These are phyloP conservation scores for Meloe dianella DNA, from an alignment of 2,888 invertebrate species.

Conservation along the genomic window DNA sequence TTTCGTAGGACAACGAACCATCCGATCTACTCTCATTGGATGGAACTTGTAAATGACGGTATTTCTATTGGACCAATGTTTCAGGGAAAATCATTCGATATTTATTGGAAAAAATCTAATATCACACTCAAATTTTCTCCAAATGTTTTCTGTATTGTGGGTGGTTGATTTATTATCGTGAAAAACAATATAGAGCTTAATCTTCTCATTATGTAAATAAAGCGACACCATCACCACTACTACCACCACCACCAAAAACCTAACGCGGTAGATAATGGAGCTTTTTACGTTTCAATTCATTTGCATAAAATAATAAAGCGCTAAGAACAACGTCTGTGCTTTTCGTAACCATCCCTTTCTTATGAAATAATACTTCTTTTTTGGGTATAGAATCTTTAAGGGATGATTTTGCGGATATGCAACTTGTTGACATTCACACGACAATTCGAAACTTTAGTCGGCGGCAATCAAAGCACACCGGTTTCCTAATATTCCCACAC, in stretches of 20 bases:
- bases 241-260: background rate
- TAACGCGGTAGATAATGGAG: background rate
- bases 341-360: background rate
- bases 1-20: background rate
- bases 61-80: background rate
- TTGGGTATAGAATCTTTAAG: background rate
- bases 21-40: background rate
- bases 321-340: background rate
- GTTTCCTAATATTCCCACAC: background rate
- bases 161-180: constrained; percentile 24
- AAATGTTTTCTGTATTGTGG: background rate
- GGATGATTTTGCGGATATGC: background rate
- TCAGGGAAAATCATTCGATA: background rate
- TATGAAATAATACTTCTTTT: background rate
- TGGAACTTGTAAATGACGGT: background rate
- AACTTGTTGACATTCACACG: constrained; percentile 12
- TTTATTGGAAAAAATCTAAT: background rate
- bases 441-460: constrained; percentile 15
- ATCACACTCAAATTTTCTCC: background rate
- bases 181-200: constrained; percentile 37
- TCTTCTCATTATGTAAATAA: constrained; percentile 48
- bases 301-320: background rate
- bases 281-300: background rate
- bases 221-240: constrained; percentile 1
- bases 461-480: constrained; percentile 14